A percentile compares a stretch with the other conserved stretches of the same genome.
Evolutionary conservation across 2,113 vertebrate species (phyloP).

Genomic region (Circaetus gallicus): DNA sequence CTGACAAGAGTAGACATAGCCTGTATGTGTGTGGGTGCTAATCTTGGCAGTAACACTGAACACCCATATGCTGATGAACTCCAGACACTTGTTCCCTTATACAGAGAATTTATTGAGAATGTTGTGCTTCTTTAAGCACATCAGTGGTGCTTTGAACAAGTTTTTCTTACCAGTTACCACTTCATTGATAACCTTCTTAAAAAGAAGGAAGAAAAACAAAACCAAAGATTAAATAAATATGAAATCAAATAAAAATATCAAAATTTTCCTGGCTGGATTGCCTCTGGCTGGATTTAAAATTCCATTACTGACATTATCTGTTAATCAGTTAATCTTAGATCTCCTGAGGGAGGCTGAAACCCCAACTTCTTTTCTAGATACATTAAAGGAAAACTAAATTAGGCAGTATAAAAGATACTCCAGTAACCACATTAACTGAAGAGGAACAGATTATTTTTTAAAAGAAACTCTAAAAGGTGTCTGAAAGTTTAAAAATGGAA

Average conservation of each 20-base stretch:
- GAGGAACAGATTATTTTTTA: background rate
- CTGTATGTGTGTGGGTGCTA: background rate
- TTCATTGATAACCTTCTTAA: conserved; percentile 30
- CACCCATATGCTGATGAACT: conserved; percentile 5
- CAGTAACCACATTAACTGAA: background rate
- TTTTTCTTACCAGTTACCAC: background rate
- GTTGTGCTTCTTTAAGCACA: background rate
- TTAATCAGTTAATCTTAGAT: conserved; percentile 51
- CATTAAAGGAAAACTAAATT: background rate
- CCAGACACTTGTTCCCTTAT: conserved; percentile 13
- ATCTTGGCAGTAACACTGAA: conserved; percentile 27
- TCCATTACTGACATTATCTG: conserved; percentile 55
- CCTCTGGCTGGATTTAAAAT: conserved; percentile 50
- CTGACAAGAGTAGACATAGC: conserved; percentile 1
- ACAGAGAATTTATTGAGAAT: background rate
- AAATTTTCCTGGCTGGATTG: background rate
- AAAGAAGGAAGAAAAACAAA: conserved; percentile 35
- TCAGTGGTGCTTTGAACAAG: background rate
- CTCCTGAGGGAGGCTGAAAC: conserved; percentile 4
- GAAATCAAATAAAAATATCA: conserved; percentile 16
- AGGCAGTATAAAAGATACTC: background rate
- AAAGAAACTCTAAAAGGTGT: background rate
- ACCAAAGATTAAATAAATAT: conserved; percentile 22
- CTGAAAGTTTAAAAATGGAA: conserved; percentile 9
- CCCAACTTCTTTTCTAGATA: conserved; percentile 11